Evolutionary conservation across 2,797 vertebrate genomes (phyloP), one percentile per base, ranked within the genome.

Genomic region (Columba guinea): DNA sequence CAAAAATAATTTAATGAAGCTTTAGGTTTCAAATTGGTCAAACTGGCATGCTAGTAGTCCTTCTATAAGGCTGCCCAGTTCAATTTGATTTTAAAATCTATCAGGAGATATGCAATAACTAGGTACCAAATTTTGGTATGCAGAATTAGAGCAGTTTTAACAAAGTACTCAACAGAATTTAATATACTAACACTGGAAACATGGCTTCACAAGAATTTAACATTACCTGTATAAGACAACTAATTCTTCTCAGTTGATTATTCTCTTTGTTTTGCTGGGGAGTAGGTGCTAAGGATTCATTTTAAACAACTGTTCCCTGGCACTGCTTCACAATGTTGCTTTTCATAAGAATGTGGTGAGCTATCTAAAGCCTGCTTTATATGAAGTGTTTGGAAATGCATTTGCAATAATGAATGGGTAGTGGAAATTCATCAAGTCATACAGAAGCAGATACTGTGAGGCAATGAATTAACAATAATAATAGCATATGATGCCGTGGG

Each of bases 401-500:
- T 90, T 89, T 93, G 53, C 58, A 80, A 76, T 93, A 97, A 95
- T 93, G 87, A 93, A 63, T 52, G 95, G 88, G 71, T 87, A 60
- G 89, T 94, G 91, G 94, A 97, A 97, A 97, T 93, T 95, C 96
- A 96, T 96, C 96, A 96, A 93, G 94, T 93, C 74, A 84, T 85
- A 97, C 94, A 96, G 96, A 94, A 95, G 96, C 87, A 95, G 87
- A 94, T 95, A 96, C 91, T 87, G 93, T 51, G 71, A 85, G 83
- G 79, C 69, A 94, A 95, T 90, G 94, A 96, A 97, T 95, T 95
- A 94, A 95, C 95, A 98, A 93, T 79, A 96, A 97, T 93, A 96
- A 95, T 78, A 96, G 89, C 96, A 93, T 92, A 58, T 60, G 73
- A 94, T 87, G 46, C 83, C 2, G 3, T 1, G 12, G 56, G 74